Percentiles rank a stretch among this genome's conserved stretches.
These are phyloP conservation scores for Scomber japonicus DNA, from an alignment of 2,113 vertebrate species.

Conservation along the genomic window DNA sequence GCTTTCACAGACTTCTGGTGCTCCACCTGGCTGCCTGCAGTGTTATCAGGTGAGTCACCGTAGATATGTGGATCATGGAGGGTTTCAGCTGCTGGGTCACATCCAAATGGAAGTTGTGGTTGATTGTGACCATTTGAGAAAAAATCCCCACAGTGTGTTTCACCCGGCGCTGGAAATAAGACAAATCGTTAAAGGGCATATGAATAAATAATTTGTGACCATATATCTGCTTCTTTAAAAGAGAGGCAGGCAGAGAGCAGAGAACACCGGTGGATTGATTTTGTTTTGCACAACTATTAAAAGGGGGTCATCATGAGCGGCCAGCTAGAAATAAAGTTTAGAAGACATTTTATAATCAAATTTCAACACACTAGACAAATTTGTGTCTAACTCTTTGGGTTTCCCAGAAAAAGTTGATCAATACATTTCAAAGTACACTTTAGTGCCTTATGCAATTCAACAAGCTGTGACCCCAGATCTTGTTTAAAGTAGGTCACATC, in stretches of 20 bases:
- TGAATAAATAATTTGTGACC: constrained; percentile 21
- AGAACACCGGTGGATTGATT: not conserved
- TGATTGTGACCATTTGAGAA: constrained; percentile 84
- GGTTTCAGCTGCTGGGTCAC: constrained; percentile 62
- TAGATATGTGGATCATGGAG: constrained; percentile 88
- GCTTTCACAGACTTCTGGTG: constrained; percentile 90
- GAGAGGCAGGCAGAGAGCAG: not conserved
- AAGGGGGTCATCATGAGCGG: not conserved
- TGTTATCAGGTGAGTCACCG: constrained; percentile 90
- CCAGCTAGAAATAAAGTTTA: not conserved
- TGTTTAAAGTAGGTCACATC: constrained; percentile 56
- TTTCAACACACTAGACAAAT: constrained; percentile 3
- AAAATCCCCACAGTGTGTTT: constrained; percentile 73
- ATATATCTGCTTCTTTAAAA: constrained; percentile 10
- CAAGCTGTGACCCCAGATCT: constrained; percentile 28
- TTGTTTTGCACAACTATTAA: constrained; percentile 78
- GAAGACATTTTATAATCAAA: not conserved
- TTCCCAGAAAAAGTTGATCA: constrained; percentile 8
- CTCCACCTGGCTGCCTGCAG: constrained; percentile 90
- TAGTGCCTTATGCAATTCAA: constrained; percentile 31
- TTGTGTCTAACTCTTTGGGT: not conserved
- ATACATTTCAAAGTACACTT: constrained; percentile 44
- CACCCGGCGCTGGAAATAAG: constrained; percentile 81
- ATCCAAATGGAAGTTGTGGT: constrained; percentile 62
- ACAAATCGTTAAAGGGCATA: constrained; percentile 61